Percentiles rank a stretch among this genome's conserved stretches.
phyloP scores from a whole-genome alignment of 2,888 invertebrate genomes.

The Xylophagus ater region DNA sequence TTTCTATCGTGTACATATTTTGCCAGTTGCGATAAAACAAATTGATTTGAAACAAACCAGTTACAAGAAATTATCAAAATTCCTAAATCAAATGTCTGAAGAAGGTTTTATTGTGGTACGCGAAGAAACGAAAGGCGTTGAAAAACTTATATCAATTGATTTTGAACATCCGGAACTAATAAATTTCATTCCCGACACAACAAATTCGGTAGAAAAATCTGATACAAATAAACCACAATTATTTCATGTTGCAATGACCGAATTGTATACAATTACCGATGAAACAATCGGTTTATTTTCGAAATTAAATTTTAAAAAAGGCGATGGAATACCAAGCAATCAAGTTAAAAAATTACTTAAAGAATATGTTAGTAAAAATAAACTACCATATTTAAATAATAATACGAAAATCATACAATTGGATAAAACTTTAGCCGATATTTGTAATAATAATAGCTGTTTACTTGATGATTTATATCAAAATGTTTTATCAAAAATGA shows the following conservation, averaged over 20 bases:
- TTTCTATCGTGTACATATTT: constrained; percentile 62
- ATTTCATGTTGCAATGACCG: constrained; percentile 34
- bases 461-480: constrained; percentile 63
- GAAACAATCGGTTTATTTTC: constrained; percentile 33
- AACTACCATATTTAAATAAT: constrained; percentile 43
- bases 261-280: constrained; percentile 34
- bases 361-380: constrained; percentile 57
- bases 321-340: constrained; percentile 48
- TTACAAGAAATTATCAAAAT: constrained; percentile 79
- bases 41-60: constrained; percentile 82
- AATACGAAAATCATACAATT: constrained; percentile 27
- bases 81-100: constrained; percentile 65
- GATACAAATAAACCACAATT: constrained; percentile 25
- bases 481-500: constrained; percentile 55
- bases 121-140: constrained; percentile 67
- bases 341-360: constrained; percentile 57
- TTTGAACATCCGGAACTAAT: constrained; percentile 47
- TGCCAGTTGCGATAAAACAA: constrained; percentile 50
- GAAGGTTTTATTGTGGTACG: constrained; percentile 52
- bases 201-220: not conserved
- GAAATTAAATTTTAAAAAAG: constrained; percentile 41
- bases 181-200: constrained; percentile 28
- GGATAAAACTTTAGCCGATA: constrained; percentile 28
- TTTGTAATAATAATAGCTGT: constrained; percentile 25
- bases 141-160: constrained; percentile 58